Evolutionary conservation across 2,888 invertebrate species (phyloP).

Genomic region (Volucella bombylans): DNA sequence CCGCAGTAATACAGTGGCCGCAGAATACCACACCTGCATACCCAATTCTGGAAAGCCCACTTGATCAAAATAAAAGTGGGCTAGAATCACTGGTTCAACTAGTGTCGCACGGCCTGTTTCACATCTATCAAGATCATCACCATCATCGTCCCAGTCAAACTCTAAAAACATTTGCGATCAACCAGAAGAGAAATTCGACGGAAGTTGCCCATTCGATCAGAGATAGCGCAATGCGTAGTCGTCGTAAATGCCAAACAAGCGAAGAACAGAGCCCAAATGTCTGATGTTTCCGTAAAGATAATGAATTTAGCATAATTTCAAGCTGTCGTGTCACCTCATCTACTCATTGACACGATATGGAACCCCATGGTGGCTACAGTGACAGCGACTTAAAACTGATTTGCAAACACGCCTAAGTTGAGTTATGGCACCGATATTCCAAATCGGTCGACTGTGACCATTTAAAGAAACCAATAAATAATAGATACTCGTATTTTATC

Average conservation of each 20-base stretch:
- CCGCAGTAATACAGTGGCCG: no score
- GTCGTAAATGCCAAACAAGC: slow-evolving; percentile 32
- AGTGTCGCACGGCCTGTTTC: slow-evolving; percentile 7
- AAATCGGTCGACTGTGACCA: slow-evolving; percentile 53
- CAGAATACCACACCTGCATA: no score
- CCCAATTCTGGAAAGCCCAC: background rate
- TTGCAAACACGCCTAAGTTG: slow-evolving; percentile 69
- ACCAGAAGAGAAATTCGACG: slow-evolving; percentile 12
- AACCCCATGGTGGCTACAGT: background rate
- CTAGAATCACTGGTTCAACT: slow-evolving; percentile 27
- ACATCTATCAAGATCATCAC: slow-evolving; percentile 8
- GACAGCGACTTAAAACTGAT: slow-evolving; percentile 41
- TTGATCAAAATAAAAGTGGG: slow-evolving; percentile 27
- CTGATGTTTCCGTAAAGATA: slow-evolving; percentile 67
- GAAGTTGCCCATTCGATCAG: slow-evolving; percentile 58
- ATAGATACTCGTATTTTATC: slow-evolving; percentile 39
- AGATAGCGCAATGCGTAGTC: slow-evolving; percentile 51
- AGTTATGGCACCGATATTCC: slow-evolving; percentile 65
- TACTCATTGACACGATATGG: slow-evolving; percentile 38
- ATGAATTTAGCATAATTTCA: slow-evolving; percentile 61
- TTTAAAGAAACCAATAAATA: slow-evolving; percentile 67
- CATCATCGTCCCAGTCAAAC: slow-evolving; percentile 26
- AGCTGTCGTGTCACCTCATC: slow-evolving; percentile 38
- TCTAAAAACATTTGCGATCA: slow-evolving; percentile 11
- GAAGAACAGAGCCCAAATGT: slow-evolving; percentile 50